Evolutionary conservation across 2,888 invertebrate species (phyloP), one percentile per base, ranked within the genome.

Genomic region (Hypolimnas misippus): DNA sequence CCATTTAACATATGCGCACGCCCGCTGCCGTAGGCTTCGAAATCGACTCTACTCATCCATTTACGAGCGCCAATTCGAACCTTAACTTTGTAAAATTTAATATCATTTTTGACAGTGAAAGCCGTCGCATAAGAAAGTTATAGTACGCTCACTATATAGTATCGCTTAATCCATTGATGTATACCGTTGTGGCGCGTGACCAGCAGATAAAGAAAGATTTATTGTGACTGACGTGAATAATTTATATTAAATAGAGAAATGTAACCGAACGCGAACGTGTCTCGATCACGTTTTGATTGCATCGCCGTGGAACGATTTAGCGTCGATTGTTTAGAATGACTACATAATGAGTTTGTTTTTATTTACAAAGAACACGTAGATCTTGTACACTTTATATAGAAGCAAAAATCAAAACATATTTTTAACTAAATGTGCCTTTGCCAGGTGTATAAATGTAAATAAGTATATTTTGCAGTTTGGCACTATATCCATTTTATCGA

Each of bases 81-180:
- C 71, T 68, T 84, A 76, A 1, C 0, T 0, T 12, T 2, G 16
- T 31, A 6, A 4, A 0, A 0, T 55, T 76, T 68, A 60, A 65
- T 64, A 57, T 56, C 53, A 60, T 68, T 76, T 77, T 86, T 53
- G 54, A 57, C 64, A 75, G 82, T 76, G 84, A 87, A 86, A 88
- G 85, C 77, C 67, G 69, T 69, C 64, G 71, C 73, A 71, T 73
- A 72, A 86, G 84, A 86, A 88, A 88, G 86, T 83, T 79, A 82
- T 80, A 75, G 76, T 78, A 73, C 75, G 71, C 68, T n/a, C 71
- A 70, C 58, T 67, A 33, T 40, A 67, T 69, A 72, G 76, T 82
- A 79, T 83, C 77, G 77, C 83, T 81, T 82, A 82, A 83, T 81
- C 79, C 78, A 66, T 77, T 66, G 66, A 83, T 81, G 78, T 75